phyloP scores from a whole-genome alignment of 2,888 invertebrate genomes.

The Cynaeus angustus region DNA sequence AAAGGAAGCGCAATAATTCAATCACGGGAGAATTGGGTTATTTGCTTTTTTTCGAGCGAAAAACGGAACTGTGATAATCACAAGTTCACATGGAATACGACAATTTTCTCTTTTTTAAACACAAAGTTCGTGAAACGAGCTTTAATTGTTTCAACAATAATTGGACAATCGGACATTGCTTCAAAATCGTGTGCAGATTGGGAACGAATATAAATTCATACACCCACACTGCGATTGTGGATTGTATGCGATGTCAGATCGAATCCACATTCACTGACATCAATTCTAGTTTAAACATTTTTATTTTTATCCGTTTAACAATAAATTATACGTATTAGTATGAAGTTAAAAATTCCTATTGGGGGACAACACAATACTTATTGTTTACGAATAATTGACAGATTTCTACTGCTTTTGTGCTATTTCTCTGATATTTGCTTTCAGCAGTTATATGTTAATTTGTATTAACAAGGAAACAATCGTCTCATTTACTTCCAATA shows the following conservation, averaged over 20 bases:
- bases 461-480: no score
- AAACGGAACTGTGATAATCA: constrained; percentile 21
- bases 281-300: constrained; percentile 23
- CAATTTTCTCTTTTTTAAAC: constrained; percentile 21
- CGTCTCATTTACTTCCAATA: no score
- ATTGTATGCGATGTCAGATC: constrained; percentile 15
- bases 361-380: no score
- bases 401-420: no score
- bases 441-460: no score
- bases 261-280: constrained; percentile 40
- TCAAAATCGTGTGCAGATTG: constrained; percentile 16
- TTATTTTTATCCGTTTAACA: neutral
- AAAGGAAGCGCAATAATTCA: constrained; percentile 30
- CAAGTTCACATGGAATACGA: constrained; percentile 22
- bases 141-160: constrained; percentile 8
- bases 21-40: constrained; percentile 32
- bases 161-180: constrained; percentile 10
- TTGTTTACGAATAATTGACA: no score
- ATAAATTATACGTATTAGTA: neutral
- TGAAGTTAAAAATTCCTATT: no score
- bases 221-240: constrained; percentile 34
- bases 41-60: constrained; percentile 20
- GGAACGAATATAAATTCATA: constrained; percentile 33
- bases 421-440: no score
- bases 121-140: constrained; percentile 6